A percentile compares a stretch with the other conserved stretches of the same genome.
Conservation (phyloP, 2,113 vertebrate genomes). For the Vireo altiloquus region DNA sequence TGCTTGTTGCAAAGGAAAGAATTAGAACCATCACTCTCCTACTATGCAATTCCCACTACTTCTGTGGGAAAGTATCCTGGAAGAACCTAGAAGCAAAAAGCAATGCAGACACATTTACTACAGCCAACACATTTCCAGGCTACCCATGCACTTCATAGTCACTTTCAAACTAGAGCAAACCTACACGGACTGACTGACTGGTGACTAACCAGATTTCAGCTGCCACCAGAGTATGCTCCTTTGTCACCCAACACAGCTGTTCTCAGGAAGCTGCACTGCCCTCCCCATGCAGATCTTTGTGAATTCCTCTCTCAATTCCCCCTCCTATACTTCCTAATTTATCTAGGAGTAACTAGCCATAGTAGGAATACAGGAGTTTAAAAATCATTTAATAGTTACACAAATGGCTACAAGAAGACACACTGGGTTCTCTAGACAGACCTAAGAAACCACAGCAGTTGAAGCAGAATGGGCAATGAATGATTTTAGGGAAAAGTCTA, state of each 20-base stretch:
- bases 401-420: background rate
- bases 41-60: background rate
- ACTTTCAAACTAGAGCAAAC: background rate
- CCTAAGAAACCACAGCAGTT: background rate
- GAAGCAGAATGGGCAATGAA: background rate
- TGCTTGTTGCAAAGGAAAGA: background rate
- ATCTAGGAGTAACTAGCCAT: background rate
- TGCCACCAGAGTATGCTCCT: background rate
- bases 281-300: background rate
- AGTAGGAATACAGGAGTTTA: background rate
- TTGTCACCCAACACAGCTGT: background rate
- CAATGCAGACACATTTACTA: background rate
- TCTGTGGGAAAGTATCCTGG: background rate
- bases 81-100: background rate
- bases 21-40: background rate
- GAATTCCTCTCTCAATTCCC: background rate
- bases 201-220: background rate
- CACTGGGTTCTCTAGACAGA: background rate
- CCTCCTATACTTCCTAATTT: background rate
- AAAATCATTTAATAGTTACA: background rate
- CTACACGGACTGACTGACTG: background rate
- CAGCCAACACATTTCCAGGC: background rate
- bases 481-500: background rate
- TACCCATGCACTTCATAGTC: background rate
- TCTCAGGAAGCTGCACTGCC: background rate